Conservation (phyloP, 2,797 vertebrate genomes). For the Brachyalestes nurse region DNA sequence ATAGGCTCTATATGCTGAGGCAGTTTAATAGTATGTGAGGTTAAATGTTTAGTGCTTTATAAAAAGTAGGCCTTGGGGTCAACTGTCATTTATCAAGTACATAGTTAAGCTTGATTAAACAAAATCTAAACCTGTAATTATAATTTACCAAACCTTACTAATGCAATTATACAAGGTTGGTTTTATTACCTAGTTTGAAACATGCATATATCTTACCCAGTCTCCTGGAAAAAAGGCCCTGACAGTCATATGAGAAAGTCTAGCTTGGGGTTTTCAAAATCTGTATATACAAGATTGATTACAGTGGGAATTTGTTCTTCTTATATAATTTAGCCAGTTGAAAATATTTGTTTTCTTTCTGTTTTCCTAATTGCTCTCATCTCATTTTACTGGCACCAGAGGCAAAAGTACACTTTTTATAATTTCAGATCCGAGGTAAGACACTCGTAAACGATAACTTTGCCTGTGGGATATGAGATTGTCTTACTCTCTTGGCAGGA, state of each 20-base stretch:
- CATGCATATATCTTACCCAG: background rate
- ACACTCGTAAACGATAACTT: constrained; percentile 91
- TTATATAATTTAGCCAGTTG: constrained; percentile 66
- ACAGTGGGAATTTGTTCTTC: constrained; percentile 66
- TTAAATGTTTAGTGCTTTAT: constrained; percentile 2
- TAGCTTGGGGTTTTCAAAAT: constrained; percentile 63
- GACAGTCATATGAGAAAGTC: constrained; percentile 47
- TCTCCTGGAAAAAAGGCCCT: background rate
- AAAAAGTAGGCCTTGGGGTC: background rate
- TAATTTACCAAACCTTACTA: background rate
- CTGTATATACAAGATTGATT: constrained; percentile 61
- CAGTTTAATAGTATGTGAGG: constrained; percentile 29
- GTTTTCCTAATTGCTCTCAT: constrained; percentile 75
- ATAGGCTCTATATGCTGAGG: constrained; percentile 47
- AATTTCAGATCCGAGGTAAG: constrained; percentile 87
- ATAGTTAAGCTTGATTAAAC: background rate
- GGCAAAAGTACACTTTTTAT: constrained; percentile 82
- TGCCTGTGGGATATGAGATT: constrained; percentile 85
- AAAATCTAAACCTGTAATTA: background rate
- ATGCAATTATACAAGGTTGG: constrained; percentile 1
- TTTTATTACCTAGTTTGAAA: constrained; percentile 13
- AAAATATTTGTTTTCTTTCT: constrained; percentile 65
- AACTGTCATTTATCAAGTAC: background rate
- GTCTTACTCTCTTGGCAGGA: constrained; percentile 89
- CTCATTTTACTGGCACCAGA: constrained; percentile 74